These are phyloP conservation scores for Minunthozetes semirufus DNA, from an alignment of 2,888 invertebrate genomes.

Conservation along the genomic window DNA sequence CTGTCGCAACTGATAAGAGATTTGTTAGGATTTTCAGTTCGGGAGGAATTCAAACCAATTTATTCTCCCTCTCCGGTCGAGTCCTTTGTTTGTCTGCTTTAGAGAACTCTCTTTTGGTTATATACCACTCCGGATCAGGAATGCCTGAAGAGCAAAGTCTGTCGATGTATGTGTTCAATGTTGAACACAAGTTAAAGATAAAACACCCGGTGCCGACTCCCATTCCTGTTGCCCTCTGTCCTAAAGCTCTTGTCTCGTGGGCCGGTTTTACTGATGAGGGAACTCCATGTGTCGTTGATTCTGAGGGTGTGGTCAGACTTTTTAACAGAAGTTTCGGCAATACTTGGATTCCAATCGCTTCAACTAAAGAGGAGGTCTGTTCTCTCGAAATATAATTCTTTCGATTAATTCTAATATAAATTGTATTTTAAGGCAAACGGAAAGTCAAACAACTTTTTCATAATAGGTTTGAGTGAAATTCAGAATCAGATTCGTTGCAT, in stretches of 20 bases:
- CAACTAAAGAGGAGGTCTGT: constrained; percentile 64
- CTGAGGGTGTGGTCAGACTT: constrained; percentile 65
- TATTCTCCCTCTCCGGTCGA: constrained; percentile 65
- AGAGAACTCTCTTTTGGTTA: constrained; percentile 37
- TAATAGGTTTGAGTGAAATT: constrained; percentile 69
- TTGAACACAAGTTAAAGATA: constrained; percentile 42
- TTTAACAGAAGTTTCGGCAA: constrained; percentile 59
- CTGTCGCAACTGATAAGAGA: constrained; percentile 66
- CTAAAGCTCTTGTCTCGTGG: constrained; percentile 49
- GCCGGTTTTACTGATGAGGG: constrained; percentile 71
- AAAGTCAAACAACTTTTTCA: constrained; percentile 65
- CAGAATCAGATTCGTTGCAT: constrained; percentile 70
- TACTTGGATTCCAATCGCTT: constrained; percentile 73
- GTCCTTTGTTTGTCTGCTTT: constrained; percentile 58
- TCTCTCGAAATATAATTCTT: neutral
- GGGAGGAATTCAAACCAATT: constrained; percentile 76
- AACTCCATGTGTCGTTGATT: constrained; percentile 69
- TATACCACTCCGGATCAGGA: constrained; percentile 44
- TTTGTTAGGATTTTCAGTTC: constrained; percentile 74
- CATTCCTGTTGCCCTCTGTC: constrained; percentile 47
- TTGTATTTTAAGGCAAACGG: constrained; percentile 54
- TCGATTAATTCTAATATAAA: neutral
- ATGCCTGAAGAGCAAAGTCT: constrained; percentile 49
- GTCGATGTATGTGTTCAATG: constrained; percentile 45
- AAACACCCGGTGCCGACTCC: constrained; percentile 41